Percentiles rank a stretch among this genome's conserved stretches.
Conservation (phyloP, 2,113 vertebrate species). For the Tenebrosternarchus preto region DNA sequence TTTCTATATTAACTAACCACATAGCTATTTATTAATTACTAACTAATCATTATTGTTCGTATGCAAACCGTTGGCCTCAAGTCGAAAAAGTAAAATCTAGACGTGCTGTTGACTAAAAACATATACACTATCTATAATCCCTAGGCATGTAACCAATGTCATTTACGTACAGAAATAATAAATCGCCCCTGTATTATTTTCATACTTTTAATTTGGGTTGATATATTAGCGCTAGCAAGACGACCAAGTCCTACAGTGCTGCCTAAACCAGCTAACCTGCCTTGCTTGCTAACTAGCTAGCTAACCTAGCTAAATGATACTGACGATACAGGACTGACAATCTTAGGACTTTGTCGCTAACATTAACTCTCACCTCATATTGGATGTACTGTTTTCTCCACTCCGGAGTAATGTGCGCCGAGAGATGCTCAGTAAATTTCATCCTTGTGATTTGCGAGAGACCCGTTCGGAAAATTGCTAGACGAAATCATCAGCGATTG, state of each 20-base stretch:
- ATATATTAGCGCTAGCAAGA: not conserved
- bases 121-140: too few species aligned
- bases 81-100: too few species aligned
- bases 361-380: conserved; percentile 84
- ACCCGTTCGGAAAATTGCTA: not conserved
- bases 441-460: conserved; percentile 66
- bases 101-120: too few species aligned
- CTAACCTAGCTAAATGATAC: too few species aligned
- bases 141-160: too few species aligned
- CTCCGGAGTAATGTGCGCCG: conserved; percentile 97
- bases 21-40: not conserved
- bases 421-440: conserved; percentile 99
- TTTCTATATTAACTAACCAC: not conserved
- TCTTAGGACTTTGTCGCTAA: not conserved
- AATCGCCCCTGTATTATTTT: not conserved
- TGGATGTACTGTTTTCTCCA: conserved; percentile 99
- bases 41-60: not conserved
- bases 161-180: not conserved
- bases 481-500: conserved; percentile 25
- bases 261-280: too few species aligned
- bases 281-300: not conserved
- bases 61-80: not conserved
- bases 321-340: too few species aligned
- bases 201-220: not conserved
- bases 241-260: not conserved